Conservation (phyloP, 2,888 invertebrate species). For the Parnassius apollo region DNA sequence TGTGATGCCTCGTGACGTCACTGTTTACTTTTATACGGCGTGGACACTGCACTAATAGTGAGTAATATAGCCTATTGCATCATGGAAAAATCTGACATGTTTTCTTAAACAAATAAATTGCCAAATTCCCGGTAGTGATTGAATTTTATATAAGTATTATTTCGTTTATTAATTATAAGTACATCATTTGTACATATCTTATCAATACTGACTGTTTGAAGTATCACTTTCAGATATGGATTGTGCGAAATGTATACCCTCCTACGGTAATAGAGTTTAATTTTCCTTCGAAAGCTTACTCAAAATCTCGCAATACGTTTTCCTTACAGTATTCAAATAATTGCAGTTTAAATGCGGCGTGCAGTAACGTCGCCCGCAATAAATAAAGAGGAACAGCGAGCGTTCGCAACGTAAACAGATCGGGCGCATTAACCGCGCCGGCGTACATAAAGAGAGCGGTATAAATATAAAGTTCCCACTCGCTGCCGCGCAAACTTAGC, state of each 20-base stretch:
- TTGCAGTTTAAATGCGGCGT: slow-evolving; percentile 77
- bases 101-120: neutral
- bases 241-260: neutral
- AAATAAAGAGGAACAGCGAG: slow-evolving; percentile 61
- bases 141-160: neutral
- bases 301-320: slow-evolving; percentile 68
- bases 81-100: neutral
- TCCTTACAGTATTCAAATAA: slow-evolving; percentile 70
- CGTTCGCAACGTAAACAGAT: slow-evolving; percentile 77
- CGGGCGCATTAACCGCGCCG: slow-evolving; percentile 80
- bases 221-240: neutral
- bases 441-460: slow-evolving; percentile 80
- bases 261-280: slow-evolving; percentile 26
- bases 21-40: slow-evolving; percentile 69
- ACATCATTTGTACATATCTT: neutral
- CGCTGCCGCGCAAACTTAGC: slow-evolving; percentile 80
- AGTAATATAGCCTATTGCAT: slow-evolving; percentile 13
- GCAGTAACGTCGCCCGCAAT: slow-evolving; percentile 72
- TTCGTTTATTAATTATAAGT: neutral
- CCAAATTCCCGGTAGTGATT: neutral
- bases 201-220: too few relatives aligned
- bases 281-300: slow-evolving; percentile 46
- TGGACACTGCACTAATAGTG: slow-evolving; percentile 33
- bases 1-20: slow-evolving; percentile 80
- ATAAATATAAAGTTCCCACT: slow-evolving; percentile 81